These are phyloP conservation scores for Diceros bicornis DNA, from an alignment of 2,797 vertebrate genomes.

Conservation along the genomic window DNA sequence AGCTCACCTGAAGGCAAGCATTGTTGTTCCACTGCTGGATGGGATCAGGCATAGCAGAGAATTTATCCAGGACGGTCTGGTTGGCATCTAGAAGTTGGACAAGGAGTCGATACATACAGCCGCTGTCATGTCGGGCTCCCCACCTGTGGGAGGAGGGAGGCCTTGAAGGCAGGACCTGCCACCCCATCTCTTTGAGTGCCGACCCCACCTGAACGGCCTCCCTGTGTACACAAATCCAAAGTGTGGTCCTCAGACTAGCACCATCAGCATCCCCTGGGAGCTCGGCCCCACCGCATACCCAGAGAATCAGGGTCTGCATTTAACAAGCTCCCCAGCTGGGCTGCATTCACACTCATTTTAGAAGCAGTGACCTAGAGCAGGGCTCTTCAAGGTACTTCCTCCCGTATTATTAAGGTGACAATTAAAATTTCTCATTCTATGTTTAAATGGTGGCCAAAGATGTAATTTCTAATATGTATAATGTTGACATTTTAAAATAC, in stretches of 20 bases:
- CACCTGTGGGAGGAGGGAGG: constrained; percentile 49
- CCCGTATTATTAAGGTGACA: neutral
- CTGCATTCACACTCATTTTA: neutral
- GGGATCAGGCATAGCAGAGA: neutral
- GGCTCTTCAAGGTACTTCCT: neutral
- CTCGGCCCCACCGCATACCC: rapidly evolving
- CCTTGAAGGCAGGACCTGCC: neutral
- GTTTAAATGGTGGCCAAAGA: neutral
- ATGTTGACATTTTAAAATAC: neutral
- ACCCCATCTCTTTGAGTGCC: too few species aligned
- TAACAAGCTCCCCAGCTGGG: neutral
- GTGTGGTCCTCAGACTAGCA: neutral
- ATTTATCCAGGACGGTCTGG: neutral
- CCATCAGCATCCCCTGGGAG: neutral
- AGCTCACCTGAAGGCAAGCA: constrained; percentile 71
- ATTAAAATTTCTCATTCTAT: neutral
- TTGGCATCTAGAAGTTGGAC: constrained; percentile 69
- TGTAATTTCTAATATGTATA: neutral
- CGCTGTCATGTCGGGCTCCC: constrained; percentile 33
- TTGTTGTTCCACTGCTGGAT: constrained; percentile 60
- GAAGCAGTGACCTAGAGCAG: neutral
- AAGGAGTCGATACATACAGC: constrained; percentile 64
- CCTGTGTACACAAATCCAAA: neutral
- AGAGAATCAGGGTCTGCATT: neutral
- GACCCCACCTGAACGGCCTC: too few species aligned